Evolutionary conservation across 2,888 invertebrate genomes (phyloP), one percentile per base, ranked within the genome.

Genomic region (Notodonta ziczac): DNA sequence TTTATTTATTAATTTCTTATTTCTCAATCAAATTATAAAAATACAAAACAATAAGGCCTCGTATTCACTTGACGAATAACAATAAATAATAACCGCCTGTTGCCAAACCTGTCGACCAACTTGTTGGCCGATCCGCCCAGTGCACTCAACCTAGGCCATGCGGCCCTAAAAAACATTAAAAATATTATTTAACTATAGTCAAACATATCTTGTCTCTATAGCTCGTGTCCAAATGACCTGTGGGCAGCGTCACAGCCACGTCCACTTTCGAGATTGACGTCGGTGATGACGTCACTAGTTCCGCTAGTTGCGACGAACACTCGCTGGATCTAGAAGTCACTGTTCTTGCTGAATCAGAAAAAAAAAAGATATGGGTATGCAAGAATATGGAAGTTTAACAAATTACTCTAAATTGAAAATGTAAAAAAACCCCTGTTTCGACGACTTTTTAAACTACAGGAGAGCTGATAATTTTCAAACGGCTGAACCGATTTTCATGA

Each of bases 291-390:
- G 89, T 86, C 72, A 90, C 83, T 9, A 91, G 74, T 62, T 91
- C 91, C 0, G 90, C 90, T 0, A 90, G 77, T 40, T 90, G 91
- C 0, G 92, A 84, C 0, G 91, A 92, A 59, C 89, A 91, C 63
- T 92, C 91, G 57, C 92, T 92, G n/a, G 93, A 93, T 24, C 89
- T 84, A 62, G 93, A 92, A 66, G 93, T 92, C 85, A 92, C 90
- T 59, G 93, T 93, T 71, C 91, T 75, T 3, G 93, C 93, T 92
- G 84, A 35, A 24, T 24, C 1, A 2, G 24, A 35, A 35, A 35
- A 35, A 35, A 35, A 35, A 35, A 35, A 35, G 35, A 24, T 24
- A 0, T 35, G 35, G 35, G 5, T 35, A 35, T 35, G 24, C 4
- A 35, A 35, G 35, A 35, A 35, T 24, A 24, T 24, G 2, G 24